phyloP scores from a whole-genome alignment of 1,140 invertebrate species.

The Papilio xuthus region DNA sequence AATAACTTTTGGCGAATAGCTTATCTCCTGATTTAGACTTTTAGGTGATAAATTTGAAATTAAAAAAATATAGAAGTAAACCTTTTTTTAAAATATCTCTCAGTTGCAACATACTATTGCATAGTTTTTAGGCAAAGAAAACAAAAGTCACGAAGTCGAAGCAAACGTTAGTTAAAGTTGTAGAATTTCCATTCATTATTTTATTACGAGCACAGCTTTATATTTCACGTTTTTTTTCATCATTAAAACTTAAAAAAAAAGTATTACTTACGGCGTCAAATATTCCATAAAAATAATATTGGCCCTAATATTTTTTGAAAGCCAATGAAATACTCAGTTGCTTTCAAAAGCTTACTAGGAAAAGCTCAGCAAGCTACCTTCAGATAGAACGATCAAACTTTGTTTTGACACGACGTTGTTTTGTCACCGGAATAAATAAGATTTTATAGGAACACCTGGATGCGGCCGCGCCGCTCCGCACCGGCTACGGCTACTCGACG shows the following conservation, averaged over 20 bases:
- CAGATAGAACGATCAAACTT: slow-evolving; percentile 11
- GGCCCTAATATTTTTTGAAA: background rate
- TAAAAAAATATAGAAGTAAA: background rate
- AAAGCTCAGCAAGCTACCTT: background rate
- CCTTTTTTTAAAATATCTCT: background rate
- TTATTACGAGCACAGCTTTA: background rate
- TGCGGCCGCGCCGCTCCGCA: slow-evolving; percentile 1
- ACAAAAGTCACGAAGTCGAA: background rate
- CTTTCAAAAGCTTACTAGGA: background rate
- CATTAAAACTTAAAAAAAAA: background rate
- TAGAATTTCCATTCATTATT: background rate
- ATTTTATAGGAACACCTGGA: slow-evolving; percentile 9
- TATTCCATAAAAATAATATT: slow-evolving; percentile 12
- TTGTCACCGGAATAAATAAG: slow-evolving; percentile 9
- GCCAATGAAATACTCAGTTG: background rate
- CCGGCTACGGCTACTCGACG: slow-evolving; percentile 35
- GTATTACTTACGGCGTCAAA: slow-evolving; percentile 17
- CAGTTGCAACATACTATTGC: background rate
- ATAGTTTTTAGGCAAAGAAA: background rate
- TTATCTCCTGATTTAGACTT: background rate
- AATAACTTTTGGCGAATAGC: background rate
- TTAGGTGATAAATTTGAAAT: background rate
- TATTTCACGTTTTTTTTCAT: background rate
- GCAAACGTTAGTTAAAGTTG: background rate
- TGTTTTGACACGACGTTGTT: slow-evolving; percentile 25